Conservation (phyloP, 2,797 vertebrate species). For the Uromys caudimaculatus region DNA sequence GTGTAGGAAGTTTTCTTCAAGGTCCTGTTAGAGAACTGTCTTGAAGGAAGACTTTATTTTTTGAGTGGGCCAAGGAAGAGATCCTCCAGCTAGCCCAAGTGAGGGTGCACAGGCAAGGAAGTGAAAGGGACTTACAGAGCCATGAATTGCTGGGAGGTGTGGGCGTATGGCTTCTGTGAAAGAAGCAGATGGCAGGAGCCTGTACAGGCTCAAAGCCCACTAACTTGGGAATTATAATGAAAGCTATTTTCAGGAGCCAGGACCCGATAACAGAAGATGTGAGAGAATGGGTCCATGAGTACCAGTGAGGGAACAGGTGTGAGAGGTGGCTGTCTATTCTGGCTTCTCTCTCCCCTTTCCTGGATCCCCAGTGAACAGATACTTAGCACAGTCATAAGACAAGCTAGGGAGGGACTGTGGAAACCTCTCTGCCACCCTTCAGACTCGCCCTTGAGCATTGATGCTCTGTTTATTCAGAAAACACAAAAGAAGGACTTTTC, state of each 20-base stretch:
- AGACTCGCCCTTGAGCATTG: too few species aligned
- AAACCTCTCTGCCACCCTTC: neutral
- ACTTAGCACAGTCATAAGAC: neutral
- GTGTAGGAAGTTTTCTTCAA: neutral
- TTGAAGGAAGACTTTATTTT: neutral
- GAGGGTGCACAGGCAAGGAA: neutral
- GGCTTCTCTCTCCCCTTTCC: neutral
- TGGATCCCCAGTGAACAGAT: neutral
- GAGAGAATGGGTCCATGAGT: neutral
- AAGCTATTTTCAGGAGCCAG: neutral
- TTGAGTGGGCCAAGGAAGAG: neutral
- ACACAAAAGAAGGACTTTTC: neutral
- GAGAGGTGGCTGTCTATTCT: neutral
- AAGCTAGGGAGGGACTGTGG: neutral
- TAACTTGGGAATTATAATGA: fast-evolving
- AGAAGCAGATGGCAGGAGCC: neutral
- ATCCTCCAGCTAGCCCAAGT: neutral
- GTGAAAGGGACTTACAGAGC: neutral
- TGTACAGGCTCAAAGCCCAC: neutral
- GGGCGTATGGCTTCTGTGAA: neutral
- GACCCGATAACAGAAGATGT: neutral
- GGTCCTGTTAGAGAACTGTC: neutral
- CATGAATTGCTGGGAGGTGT: fast-evolving
- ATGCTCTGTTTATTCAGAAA: neutral
- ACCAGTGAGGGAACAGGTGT: neutral